phyloP scores from a whole-genome alignment of 2,797 vertebrate genomes.

The Lepilemur ruficaudatus region DNA sequence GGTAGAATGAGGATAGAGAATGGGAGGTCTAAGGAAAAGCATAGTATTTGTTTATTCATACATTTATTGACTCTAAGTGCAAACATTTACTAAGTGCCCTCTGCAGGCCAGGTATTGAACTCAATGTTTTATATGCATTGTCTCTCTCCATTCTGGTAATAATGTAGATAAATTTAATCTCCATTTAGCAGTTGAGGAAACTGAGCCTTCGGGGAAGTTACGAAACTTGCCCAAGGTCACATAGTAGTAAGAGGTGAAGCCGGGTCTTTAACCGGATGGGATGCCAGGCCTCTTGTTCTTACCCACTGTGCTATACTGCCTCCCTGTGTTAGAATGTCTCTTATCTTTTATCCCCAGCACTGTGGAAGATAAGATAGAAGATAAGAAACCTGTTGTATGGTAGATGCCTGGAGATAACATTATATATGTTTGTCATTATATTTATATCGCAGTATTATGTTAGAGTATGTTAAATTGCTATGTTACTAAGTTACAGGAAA shows the following conservation, averaged over 20 bases:
- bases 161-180: neutral
- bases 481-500: conserved; percentile 5
- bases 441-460: neutral
- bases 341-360: neutral
- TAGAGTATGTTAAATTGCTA: neutral
- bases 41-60: neutral
- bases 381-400: neutral
- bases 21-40: neutral
- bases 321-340: conserved; percentile 59
- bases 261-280: neutral
- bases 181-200: neutral
- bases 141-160: neutral
- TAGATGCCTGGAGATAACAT: neutral
- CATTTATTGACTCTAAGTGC: neutral
- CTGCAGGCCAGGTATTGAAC: neutral
- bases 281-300: neutral
- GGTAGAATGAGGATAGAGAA: neutral
- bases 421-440: neutral
- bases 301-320: conserved; percentile 54
- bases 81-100: neutral
- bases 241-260: neutral
- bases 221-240: neutral
- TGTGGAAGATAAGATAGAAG: neutral
- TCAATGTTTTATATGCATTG: neutral
- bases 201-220: neutral